phyloP scores from a whole-genome alignment of 1,140 invertebrate species.

The Temnothorax curvispinosus region DNA sequence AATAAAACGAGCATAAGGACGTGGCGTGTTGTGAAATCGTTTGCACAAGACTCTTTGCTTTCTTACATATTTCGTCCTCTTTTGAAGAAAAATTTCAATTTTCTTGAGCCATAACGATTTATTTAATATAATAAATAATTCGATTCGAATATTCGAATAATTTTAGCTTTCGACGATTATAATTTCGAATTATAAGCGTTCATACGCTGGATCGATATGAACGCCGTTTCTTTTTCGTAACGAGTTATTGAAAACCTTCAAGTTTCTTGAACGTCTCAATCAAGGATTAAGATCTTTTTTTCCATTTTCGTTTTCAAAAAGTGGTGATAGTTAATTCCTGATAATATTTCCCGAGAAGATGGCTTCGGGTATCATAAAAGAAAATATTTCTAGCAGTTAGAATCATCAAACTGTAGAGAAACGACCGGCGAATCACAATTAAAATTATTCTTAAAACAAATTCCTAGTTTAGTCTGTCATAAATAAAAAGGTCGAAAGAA shows the following conservation, averaged over 20 bases:
- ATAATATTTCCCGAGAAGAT: background rate
- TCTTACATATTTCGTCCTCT: background rate
- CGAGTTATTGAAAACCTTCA: background rate
- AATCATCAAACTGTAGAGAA: conserved; percentile 35
- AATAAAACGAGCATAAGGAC: conserved; percentile 6
- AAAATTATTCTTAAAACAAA: conserved; percentile 63
- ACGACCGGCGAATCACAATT: conserved; percentile 44
- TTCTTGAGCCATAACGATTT: background rate
- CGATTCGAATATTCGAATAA: background rate
- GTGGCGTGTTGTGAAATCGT: conserved; percentile 18
- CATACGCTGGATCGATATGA: conserved; percentile 73
- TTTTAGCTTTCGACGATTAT: conserved; percentile 13
- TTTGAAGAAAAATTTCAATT: background rate
- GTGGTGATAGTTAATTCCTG: conserved; percentile 13
- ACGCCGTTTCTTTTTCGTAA: background rate
- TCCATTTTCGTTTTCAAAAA: conserved; percentile 1
- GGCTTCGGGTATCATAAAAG: conserved; percentile 1
- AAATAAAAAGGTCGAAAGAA: conserved; percentile 36
- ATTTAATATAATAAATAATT: conserved; percentile 11
- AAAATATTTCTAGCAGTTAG: conserved; percentile 49
- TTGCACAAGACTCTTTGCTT: conserved; percentile 27
- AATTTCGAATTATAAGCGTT: conserved; percentile 31
- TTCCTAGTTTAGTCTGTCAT: conserved; percentile 63
- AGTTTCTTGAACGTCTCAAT: conserved; percentile 20
- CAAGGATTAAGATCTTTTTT: background rate